These are phyloP conservation scores for Tokudaia tokunoshimensis DNA, from an alignment of 2,797 vertebrate genomes.

Conservation along the genomic window DNA sequence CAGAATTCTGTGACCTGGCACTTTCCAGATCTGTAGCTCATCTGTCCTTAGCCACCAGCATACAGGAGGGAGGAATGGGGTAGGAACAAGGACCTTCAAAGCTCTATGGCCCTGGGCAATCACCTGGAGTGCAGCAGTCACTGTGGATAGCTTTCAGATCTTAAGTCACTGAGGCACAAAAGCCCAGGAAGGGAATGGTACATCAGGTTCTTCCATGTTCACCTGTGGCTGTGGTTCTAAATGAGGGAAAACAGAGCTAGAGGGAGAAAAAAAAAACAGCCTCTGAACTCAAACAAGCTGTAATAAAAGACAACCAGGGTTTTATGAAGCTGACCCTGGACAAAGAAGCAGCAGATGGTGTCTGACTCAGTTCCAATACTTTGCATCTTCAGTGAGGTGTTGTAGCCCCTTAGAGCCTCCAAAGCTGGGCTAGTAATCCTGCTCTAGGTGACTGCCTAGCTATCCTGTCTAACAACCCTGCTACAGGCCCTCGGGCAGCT, in stretches of 20 bases:
- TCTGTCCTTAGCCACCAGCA: neutral
- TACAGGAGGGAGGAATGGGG: too few relatives aligned
- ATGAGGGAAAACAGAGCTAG: neutral
- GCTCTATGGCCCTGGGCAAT: neutral
- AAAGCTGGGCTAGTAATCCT: neutral
- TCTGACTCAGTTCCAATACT: neutral
- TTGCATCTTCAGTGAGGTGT: neutral
- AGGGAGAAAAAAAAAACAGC: neutral
- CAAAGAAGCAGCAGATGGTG: rapidly evolving
- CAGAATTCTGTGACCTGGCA: neutral
- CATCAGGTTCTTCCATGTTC: neutral
- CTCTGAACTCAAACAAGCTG: neutral
- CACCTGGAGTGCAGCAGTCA: neutral
- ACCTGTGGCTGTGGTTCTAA: neutral
- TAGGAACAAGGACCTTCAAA: neutral
- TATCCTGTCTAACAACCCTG: neutral
- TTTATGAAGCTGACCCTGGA: neutral
- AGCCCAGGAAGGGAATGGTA: neutral
- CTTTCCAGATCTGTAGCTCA: neutral
- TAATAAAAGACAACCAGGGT: neutral
- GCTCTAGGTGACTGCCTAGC: neutral
- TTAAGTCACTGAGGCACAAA: neutral
- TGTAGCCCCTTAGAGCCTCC: conserved; percentile 1
- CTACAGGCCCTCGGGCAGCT: neutral
- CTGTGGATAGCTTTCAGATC: neutral